Base-by-base conservation (phyloP, 2,113 vertebrate genomes). In the Micronisus gabar region DNA sequence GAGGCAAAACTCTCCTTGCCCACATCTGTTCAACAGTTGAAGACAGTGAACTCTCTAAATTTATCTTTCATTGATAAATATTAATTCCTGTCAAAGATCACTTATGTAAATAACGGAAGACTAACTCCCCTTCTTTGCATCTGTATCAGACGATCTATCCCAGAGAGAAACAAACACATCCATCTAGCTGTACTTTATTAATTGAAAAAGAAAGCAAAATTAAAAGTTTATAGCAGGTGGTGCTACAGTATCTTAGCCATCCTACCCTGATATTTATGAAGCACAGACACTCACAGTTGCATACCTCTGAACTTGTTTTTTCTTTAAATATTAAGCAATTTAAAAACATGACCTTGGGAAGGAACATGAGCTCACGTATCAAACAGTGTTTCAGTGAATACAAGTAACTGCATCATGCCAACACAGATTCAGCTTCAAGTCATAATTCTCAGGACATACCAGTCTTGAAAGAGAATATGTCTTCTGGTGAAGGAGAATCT, bases 301-400 rank as follows among this genome's bases (percentile, higher is more conserved):
- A 32, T 38, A 38, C 26, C 26, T 53, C 75, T 55, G 36, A n/a
- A 32, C 53, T 56, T 56, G 27, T 0, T 36, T 87, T 56, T 66
- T 10, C 22, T 74, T 81, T n/a, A 70, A 62, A 84, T 27, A 34
- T 2, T 29, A 53, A 70, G 18, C 34, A 58, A 87, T 61, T 84
- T n/a, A 17, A 79, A 32, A 58, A 58, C 19, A 21, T 6, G 16
- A 52, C 20, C n/a, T 19, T 16, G n/a, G 58, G 32, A 66, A 90
- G 23, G 29, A 70, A 29, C 1, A 8, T 0, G 2, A 62, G 25
- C 32, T 86, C 40, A 65, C 8, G 9, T 14, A 25, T 9, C 23
- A 43, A 48, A 38, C 13, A 19, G 47, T 2, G 26, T 38, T 79
- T 56, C 67, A 34, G 36, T 13, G 23, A 43, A 59, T 15, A 55